A percentile compares a stretch with the other conserved stretches of the same genome.
Evolutionary conservation across 1,140 invertebrate genomes (phyloP).

Genomic region (Drosophila trapezifrons): DNA sequence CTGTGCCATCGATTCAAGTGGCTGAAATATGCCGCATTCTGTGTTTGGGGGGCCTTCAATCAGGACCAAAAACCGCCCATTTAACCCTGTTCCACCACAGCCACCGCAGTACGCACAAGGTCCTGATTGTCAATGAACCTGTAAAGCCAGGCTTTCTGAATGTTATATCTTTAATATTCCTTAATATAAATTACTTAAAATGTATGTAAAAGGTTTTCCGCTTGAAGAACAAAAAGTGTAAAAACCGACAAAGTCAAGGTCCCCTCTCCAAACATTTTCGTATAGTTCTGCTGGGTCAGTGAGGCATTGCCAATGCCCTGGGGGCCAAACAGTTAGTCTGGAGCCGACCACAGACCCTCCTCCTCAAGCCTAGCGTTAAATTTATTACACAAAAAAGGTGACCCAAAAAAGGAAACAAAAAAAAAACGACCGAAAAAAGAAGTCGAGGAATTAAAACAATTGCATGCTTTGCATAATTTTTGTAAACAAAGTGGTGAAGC

Average conservation of each 20-base stretch:
- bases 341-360: constrained; percentile 18
- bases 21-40: constrained; percentile 64
- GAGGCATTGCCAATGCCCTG: constrained; percentile 40
- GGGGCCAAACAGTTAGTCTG: constrained; percentile 40
- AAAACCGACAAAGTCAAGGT: constrained; percentile 13
- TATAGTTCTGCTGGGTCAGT: constrained; percentile 33
- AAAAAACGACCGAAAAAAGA: constrained; percentile 14
- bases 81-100: too few species aligned
- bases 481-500: constrained; percentile 70
- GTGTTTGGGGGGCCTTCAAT: constrained; percentile 56
- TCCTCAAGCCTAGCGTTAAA: constrained; percentile 61
- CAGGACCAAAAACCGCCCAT: constrained; percentile 20
- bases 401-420: constrained; percentile 49
- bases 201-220: not conserved
- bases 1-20: constrained; percentile 73
- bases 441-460: constrained; percentile 70
- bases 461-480: constrained; percentile 77
- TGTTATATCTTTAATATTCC: not conserved
- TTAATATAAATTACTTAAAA: not conserved
- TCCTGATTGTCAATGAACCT: constrained; percentile 24
- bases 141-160: not conserved
- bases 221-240: not conserved
- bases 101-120: constrained; percentile 13
- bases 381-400: constrained; percentile 66
- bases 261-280: not conserved